Evolutionary conservation across 2,113 vertebrate species (phyloP).

Genomic region (Mustelus asterias): DNA sequence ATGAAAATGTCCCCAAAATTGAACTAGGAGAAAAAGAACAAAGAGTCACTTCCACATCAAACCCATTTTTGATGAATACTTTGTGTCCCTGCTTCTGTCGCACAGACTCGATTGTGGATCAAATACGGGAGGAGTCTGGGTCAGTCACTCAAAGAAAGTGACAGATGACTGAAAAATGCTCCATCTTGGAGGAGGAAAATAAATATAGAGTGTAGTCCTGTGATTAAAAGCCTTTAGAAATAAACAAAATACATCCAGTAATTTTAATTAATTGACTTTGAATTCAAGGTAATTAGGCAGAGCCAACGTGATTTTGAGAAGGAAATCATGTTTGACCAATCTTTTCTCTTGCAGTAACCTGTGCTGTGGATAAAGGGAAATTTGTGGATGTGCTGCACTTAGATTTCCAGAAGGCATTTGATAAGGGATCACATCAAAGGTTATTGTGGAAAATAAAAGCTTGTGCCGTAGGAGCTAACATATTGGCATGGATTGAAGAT

Average conservation of each 20-base stretch:
- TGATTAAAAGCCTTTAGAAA: neutral
- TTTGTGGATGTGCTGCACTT: no score
- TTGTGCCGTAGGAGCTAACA: no score
- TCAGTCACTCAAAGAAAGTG: neutral
- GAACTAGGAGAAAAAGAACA: conserved; percentile 59
- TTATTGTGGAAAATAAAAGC: no score
- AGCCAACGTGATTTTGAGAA: no score
- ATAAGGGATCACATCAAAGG: no score
- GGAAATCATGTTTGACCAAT: no score
- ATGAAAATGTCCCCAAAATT: conserved; percentile 78
- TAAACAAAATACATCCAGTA: neutral
- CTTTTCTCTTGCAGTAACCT: no score
- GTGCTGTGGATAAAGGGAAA: no score
- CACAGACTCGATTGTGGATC: neutral
- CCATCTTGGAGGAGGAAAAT: neutral
- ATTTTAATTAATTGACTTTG: neutral
- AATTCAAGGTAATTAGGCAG: neutral
- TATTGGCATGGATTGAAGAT: no score
- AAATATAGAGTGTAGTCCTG: neutral
- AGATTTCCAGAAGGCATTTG: no score
- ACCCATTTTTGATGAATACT: neutral
- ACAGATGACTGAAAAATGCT: neutral
- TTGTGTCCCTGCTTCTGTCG: neutral
- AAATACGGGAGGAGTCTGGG: neutral
- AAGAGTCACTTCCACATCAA: neutral